Percentiles rank a stretch among this genome's conserved stretches.
Conservation (phyloP, 2,113 vertebrate genomes). For the Penelope pileata region DNA sequence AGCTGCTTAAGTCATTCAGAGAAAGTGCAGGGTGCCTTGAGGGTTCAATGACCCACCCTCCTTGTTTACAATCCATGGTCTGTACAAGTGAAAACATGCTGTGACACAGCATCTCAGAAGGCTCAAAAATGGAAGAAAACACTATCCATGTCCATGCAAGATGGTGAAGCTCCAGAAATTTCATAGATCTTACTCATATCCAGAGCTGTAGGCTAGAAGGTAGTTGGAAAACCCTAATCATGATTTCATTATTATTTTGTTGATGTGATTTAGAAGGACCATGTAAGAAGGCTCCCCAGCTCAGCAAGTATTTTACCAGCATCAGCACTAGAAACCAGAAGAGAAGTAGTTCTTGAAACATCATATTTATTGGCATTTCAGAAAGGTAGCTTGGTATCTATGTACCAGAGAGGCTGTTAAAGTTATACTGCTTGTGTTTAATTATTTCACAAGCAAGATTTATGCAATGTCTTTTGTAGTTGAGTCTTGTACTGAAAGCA, state of each 20-base stretch:
- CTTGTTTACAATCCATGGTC: neutral
- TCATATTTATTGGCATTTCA: neutral
- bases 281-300: neutral
- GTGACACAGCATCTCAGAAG: neutral
- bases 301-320: neutral
- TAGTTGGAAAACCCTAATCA: neutral
- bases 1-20: neutral
- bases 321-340: neutral
- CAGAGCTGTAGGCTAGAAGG: neutral
- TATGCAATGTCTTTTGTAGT: neutral
- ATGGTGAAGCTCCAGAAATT: neutral
- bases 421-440: neutral
- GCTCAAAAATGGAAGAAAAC: neutral
- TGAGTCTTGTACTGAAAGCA: slow-evolving; percentile 1
- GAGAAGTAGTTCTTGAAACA: neutral
- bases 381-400: accelerated
- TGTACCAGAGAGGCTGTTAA: neutral
- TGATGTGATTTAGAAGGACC: neutral
- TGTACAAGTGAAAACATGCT: neutral
- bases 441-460: neutral
- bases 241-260: neutral
- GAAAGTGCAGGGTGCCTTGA: neutral
- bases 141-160: accelerated
- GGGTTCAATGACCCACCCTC: neutral
- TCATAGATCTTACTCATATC: neutral